These are phyloP conservation scores for Thymelicus sylvestris DNA, from an alignment of 2,888 invertebrate species.

Conservation along the genomic window DNA sequence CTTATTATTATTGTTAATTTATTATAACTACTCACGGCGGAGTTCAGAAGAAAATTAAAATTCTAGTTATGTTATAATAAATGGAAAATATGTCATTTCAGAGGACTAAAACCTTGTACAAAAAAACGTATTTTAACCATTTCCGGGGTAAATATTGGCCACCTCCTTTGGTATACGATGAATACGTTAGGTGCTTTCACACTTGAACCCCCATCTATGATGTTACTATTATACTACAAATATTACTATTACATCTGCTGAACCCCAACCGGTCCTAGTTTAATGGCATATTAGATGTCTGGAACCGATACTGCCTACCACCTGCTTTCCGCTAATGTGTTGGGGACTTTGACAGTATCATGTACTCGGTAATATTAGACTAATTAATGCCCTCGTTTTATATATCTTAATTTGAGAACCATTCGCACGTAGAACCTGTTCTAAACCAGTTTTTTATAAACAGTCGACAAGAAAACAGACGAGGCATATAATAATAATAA, in stretches of 20 bases:
- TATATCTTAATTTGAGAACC: neutral
- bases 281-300: conserved; percentile 23
- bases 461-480: neutral
- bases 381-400: conserved; percentile 15
- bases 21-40: too few relatives aligned
- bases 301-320: conserved; percentile 12
- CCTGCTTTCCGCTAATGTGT: conserved; percentile 17
- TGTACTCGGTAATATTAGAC: conserved; percentile 6
- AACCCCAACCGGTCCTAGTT: conserved; percentile 14
- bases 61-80: too few relatives aligned
- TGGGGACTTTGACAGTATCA: conserved; percentile 14
- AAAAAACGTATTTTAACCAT: too few relatives aligned
- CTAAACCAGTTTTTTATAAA: neutral
- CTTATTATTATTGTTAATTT: too few relatives aligned
- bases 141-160: too few relatives aligned
- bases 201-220: too few relatives aligned
- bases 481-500: too few relatives aligned
- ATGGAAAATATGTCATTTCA: too few relatives aligned
- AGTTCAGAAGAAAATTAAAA: too few relatives aligned
- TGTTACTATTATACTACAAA: neutral
- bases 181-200: too few relatives aligned
- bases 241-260: neutral
- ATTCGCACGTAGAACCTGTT: conserved; percentile 1
- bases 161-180: too few relatives aligned
- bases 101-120: too few relatives aligned